phyloP scores from a whole-genome alignment of 2,888 invertebrate genomes.

The Chrysotoxum bicinctum region DNA sequence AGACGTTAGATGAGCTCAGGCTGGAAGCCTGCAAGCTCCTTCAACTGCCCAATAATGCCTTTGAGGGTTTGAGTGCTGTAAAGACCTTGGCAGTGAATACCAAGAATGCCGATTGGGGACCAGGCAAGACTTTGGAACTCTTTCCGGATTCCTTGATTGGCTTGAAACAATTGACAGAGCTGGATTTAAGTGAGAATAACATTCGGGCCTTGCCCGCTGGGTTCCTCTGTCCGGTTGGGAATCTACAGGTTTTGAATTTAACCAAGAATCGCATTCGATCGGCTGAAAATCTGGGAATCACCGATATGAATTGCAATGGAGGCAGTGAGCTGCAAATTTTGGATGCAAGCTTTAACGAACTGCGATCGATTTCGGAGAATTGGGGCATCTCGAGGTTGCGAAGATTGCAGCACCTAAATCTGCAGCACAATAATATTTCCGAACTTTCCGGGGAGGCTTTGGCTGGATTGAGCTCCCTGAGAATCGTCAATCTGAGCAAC shows the following conservation, averaged over 20 bases:
- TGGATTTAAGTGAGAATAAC: constrained; percentile 93
- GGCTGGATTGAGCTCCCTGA: constrained; percentile 89
- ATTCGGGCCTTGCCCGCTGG: constrained; percentile 90
- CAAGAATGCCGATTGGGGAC: constrained; percentile 90
- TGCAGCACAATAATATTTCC: constrained; percentile 92
- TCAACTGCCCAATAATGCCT: constrained; percentile 87
- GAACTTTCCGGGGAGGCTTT: constrained; percentile 91
- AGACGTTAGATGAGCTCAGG: constrained; percentile 87
- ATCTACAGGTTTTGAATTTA: constrained; percentile 91
- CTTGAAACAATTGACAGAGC: constrained; percentile 89
- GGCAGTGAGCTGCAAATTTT: constrained; percentile 88
- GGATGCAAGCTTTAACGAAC: constrained; percentile 91
- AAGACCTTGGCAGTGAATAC: constrained; percentile 87
- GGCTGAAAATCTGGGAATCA: constrained; percentile 89
- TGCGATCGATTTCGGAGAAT: constrained; percentile 87
- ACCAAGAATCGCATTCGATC: constrained; percentile 92
- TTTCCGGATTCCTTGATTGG: constrained; percentile 88
- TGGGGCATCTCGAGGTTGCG: constrained; percentile 89
- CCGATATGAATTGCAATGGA: constrained; percentile 84
- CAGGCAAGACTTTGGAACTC: constrained; percentile 88
- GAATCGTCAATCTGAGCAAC: constrained; percentile 92
- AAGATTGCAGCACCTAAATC: constrained; percentile 89
- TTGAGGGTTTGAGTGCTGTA: constrained; percentile 90
- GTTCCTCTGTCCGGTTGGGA: constrained; percentile 89
- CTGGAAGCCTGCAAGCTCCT: constrained; percentile 91